Evolutionary conservation across 2,888 invertebrate genomes (phyloP).

Genomic region (Callimorpha dominula): DNA sequence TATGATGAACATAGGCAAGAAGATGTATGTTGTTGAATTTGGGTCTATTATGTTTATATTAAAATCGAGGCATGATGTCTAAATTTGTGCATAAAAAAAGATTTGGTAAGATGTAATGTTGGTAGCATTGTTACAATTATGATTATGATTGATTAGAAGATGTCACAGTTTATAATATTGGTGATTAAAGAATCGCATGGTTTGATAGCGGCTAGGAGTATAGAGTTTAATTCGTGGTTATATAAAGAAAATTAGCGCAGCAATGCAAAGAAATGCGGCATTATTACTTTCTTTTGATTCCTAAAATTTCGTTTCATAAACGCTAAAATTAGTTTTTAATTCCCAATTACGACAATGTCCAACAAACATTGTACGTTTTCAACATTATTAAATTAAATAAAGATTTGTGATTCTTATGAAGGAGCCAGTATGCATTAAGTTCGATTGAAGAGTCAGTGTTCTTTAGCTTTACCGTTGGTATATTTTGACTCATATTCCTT

Average conservation of each 20-base stretch:
- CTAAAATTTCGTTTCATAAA: slow-evolving; percentile 24
- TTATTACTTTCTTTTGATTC: slow-evolving; percentile 33
- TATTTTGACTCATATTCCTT: slow-evolving; percentile 43
- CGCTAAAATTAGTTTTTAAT: slow-evolving; percentile 19
- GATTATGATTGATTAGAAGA: slow-evolving; percentile 36
- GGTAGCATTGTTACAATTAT: not conserved
- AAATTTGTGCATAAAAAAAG: not conserved
- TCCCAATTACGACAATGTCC: slow-evolving; percentile 2
- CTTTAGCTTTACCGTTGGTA: slow-evolving; percentile 32
- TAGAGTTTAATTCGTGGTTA: slow-evolving; percentile 55
- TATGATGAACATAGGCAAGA: not conserved
- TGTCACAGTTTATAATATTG: slow-evolving; percentile 34
- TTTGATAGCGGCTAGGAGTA: slow-evolving; percentile 61
- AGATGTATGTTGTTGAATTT: not conserved
- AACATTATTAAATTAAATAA: slow-evolving; percentile 4
- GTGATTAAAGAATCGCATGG: slow-evolving; percentile 52
- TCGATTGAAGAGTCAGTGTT: slow-evolving; percentile 23
- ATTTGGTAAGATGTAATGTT: not conserved
- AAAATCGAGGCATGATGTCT: not conserved
- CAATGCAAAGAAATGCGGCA: slow-evolving; percentile 33
- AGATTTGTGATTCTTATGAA: slow-evolving; percentile 26
- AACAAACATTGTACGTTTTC: not conserved
- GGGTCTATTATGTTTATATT: not conserved
- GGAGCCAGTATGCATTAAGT: slow-evolving; percentile 28
- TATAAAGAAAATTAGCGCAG: slow-evolving; percentile 50